Evolutionary conservation across 2,888 invertebrate genomes (phyloP).

Genomic region (Aromia moschata): DNA sequence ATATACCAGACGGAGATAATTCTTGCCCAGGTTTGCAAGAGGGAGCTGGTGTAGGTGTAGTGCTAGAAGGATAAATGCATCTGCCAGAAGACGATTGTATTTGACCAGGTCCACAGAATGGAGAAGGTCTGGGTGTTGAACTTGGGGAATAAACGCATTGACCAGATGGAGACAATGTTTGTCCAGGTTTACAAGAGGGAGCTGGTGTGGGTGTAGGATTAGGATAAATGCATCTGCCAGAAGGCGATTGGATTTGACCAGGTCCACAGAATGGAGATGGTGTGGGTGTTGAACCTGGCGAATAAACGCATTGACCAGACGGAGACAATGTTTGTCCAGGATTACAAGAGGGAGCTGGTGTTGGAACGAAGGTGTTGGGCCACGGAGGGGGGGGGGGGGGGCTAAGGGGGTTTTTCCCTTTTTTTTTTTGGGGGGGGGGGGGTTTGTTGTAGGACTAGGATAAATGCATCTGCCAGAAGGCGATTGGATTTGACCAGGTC

Average conservation of each 20-base stretch:
- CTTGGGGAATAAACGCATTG: not conserved
- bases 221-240: constrained; percentile 20
- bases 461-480: constrained; percentile 35
- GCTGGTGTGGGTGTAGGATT: not conserved
- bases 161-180: not conserved
- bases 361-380: too few species aligned
- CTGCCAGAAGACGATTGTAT: too few species aligned
- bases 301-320: constrained; percentile 25
- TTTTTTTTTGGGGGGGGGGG: too few species aligned
- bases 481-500: constrained; percentile 34
- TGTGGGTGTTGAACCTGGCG: constrained; percentile 23
- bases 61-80: too few species aligned
- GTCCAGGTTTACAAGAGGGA: not conserved
- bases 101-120: too few species aligned
- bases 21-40: constrained; percentile 42
- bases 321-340: constrained; percentile 47
- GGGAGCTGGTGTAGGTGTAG: constrained; percentile 17
- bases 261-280: constrained; percentile 25
- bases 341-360: constrained; percentile 53
- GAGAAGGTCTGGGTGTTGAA: too few species aligned
- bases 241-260: constrained; percentile 2
- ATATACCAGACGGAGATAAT: constrained; percentile 15
- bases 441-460: constrained; percentile 19
- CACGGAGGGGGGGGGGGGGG: too few species aligned
- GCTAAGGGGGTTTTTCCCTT: too few species aligned